Base-by-base conservation (phyloP, 2,797 vertebrate species). In the Sparus aurata region DNA sequence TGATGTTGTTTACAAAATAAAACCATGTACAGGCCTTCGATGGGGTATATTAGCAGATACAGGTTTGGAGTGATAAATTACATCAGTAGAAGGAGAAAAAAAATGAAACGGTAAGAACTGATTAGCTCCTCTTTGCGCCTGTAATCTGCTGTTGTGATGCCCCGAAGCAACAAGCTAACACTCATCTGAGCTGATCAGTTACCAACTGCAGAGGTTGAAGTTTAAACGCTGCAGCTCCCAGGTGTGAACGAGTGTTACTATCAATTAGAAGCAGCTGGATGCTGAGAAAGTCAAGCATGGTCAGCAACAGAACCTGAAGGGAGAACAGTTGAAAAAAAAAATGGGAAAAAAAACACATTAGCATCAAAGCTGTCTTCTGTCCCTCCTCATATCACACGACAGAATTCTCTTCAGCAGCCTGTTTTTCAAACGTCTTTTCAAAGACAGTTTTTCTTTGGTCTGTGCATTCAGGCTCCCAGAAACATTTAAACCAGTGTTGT, bases 1-100 rank as follows among this genome's bases (percentile, higher is more conserved):
- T 18, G 12, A 12, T 13, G 43, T 76, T 83, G 87, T 86, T 83
- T 83, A 87, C 80, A 77, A 84, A 85, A 55, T 70, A 43, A 79
- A 76, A 82, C 78, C 80, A 84, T 55, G 30, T 64, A 59, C 64
- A 83, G 73, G 63, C 69, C 46, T 87, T 83, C 52, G 16, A 49
- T 38, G 38, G 34, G 12, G n/a, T n/a, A 52, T 55, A 58, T 25
- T 17, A n/a, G 20, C 22, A 46, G 62, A 57, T 68, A 61, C 22
- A 55, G 64, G 43, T 46, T 34, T 50, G 13, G 58, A 60, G 7
- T 11, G 5, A 13, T 27, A 15, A 46, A 16, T 71, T 25, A 43
- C 53, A 41, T 27, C n/a, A 53, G 70, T 50, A 38, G 55, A 13
- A 30, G 34, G 34, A 8, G 6, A 22, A 22, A 54, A 55, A 69